These are phyloP conservation scores for Athalia rosae DNA, from an alignment of 2,888 invertebrate genomes.

Conservation along the genomic window DNA sequence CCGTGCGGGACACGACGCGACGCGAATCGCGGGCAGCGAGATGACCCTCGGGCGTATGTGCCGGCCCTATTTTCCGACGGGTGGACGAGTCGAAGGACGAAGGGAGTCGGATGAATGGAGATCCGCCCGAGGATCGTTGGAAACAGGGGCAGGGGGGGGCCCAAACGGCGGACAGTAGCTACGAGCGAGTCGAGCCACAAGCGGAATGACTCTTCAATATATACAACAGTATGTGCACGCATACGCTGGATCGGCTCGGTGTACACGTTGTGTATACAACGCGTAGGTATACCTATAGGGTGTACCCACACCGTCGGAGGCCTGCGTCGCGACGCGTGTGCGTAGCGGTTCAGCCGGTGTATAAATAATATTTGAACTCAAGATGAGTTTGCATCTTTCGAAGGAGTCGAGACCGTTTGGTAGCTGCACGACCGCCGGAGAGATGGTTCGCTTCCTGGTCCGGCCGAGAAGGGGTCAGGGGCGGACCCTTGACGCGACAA, in stretches of 20 bases:
- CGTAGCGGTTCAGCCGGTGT: constrained; percentile 19
- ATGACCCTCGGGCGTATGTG: constrained; percentile 24
- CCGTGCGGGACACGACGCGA: neutral
- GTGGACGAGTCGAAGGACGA: constrained; percentile 1
- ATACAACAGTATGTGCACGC: neutral
- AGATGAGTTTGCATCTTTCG: constrained; percentile 39
- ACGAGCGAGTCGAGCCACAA: constrained; percentile 25
- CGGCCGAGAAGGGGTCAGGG: neutral
- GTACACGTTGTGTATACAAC: neutral
- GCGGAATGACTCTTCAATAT: neutral
- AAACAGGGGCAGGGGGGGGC: constrained; percentile 36
- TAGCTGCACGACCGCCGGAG: neutral
- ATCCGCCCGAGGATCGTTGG: constrained; percentile 41
- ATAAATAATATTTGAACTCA: constrained; percentile 36
- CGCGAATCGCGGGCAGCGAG: constrained; percentile 31
- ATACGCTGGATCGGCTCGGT: neutral
- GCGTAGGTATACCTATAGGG: neutral
- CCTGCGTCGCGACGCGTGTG: constrained; percentile 20
- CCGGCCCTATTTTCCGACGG: constrained; percentile 28
- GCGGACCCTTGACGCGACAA: constrained; percentile 15
- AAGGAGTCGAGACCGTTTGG: constrained; percentile 13
- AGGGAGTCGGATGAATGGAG: constrained; percentile 39
- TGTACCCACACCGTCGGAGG: constrained; percentile 5
- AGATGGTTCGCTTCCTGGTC: constrained; percentile 10
- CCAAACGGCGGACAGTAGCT: constrained; percentile 35